Evolutionary conservation across 2,113 vertebrate species (phyloP), one percentile per base, ranked within the genome.

Genomic region (Chamaea fasciata): DNA sequence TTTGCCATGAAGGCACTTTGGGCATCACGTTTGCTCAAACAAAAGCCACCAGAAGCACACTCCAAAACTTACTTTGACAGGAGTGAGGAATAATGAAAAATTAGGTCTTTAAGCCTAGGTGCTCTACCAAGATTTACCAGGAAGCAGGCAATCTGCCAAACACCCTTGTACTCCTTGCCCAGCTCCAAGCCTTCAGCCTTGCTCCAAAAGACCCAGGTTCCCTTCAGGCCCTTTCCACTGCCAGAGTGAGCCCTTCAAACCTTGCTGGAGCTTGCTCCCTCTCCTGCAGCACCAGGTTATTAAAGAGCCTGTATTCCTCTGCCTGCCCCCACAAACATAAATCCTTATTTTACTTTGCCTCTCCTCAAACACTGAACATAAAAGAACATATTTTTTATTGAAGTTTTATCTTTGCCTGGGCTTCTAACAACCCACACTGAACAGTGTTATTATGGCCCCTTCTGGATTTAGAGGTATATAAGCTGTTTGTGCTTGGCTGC

Each of bases 321-420:
- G 88, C 73, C 90, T 93, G 56, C 76, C 31, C 56, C 64, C 68
- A 88, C 83, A 80, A 84, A 89, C 83, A 79, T 89, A 96, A 96
- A 95, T 95, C 80, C 73, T 88, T 39, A 6, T 83, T 95, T 92
- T 92, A 84, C 90, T 35, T 68, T 93, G 73, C 92, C 75, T 92
- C 94, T 93, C 62, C 53, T 90, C 82, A 92, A 94, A 92, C 86
- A 57, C 2, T 71, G 65, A 94, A 95, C 94, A 97, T 96, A 95
- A 95, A 96, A 96, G 83, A 96, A 90, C 92, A 87, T 83, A 83
- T 77, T 79, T 97, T 95, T 96, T 95, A 96, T 95, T 96, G 80
- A 90, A 97, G 83, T 83, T 96, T 95, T 97, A 96, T 96, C 96
- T 96, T 90, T 96, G 89, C 92, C 86, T 89, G 65, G 76, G 68